Evolutionary conservation across 2,888 invertebrate genomes (phyloP), one percentile per base, ranked within the genome.

Genomic region (Salticus scenicus): DNA sequence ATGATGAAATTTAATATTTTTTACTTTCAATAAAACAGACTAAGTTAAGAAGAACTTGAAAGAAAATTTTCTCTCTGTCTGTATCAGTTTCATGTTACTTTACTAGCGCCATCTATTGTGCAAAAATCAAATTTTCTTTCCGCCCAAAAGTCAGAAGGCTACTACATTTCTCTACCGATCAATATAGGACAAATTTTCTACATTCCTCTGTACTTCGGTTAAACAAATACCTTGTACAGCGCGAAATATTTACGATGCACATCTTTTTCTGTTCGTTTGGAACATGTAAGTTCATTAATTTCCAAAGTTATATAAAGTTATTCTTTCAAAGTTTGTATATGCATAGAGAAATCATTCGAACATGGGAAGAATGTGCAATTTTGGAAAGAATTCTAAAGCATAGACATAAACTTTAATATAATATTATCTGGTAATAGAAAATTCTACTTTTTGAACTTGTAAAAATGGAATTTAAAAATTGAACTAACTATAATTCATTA

Each of bases 1-100:
- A 77, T 51, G 76, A 83, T 77, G 83, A 83, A 83, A 83, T 83
- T 83, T 76, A 83, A 76, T 81, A 81, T 74, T 74, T 81, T 47
- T 37, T 70, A 37, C 72, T 31, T 41, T 64, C 41, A n/a, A 31
- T 17, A 64, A 42, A n/a, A 67, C 30, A 71, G 27, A 64, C 67
- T 72, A 67, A 42, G 57, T 24, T 47, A 72, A 72, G 76, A n/a
- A n/a, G n/a, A 77, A 77, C 72, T 20, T 33, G 57, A 63, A 69
- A 33, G 75, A 20, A 64, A 42, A 64, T 80, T 73, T 66, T 66
- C 28, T 28, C 30, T n/a, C n/a, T n/a, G n/a, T n/a, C n/a, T n/a
- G n/a, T n/a, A n/a, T n/a, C n/a, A n/a, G n/a, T n/a, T n/a, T n/a
- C n/a, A n/a, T n/a, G n/a, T n/a, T n/a, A 37, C 71, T 20, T 31